phyloP scores from a whole-genome alignment of 2,113 vertebrate species.

The Panthera tigris region DNA sequence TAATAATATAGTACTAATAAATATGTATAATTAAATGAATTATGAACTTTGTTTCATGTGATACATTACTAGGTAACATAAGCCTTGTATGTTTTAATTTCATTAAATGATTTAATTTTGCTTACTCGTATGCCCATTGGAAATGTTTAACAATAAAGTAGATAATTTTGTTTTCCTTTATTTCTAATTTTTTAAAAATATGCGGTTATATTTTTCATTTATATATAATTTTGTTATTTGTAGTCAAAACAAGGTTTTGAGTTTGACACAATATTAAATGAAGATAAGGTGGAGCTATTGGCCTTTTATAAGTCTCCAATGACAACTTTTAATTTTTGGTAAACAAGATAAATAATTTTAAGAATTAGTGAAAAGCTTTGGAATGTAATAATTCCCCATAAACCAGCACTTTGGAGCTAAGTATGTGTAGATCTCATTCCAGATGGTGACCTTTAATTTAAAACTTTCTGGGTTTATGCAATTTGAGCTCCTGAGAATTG shows the following conservation, averaged over 20 bases:
- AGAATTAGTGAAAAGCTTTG: constrained; percentile 33
- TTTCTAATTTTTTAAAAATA: background rate
- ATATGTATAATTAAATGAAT: background rate
- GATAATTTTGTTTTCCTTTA: background rate
- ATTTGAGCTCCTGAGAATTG: constrained; percentile 60
- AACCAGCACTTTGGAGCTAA: constrained; percentile 24
- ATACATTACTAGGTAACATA: background rate
- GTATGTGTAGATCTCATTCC: constrained; percentile 43
- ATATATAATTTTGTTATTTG: background rate
- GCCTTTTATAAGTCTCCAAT: constrained; percentile 24
- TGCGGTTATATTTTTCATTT: background rate
- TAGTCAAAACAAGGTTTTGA: background rate
- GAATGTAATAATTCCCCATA: constrained; percentile 50
- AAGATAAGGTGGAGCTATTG: background rate
- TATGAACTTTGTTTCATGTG: background rate
- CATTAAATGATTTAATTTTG: constrained; percentile 15
- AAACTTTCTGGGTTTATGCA: constrained; percentile 46
- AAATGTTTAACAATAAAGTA: background rate
- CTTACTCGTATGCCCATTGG: background rate
- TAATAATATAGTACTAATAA: background rate
- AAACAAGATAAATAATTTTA: constrained; percentile 49
- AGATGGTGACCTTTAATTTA: constrained; percentile 72
- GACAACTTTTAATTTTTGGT: constrained; percentile 42
- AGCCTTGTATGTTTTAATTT: background rate
- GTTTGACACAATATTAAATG: background rate